Conservation (phyloP, 35 echinoderm and acorn worm genomes). For the Amphiura filiformis region DNA sequence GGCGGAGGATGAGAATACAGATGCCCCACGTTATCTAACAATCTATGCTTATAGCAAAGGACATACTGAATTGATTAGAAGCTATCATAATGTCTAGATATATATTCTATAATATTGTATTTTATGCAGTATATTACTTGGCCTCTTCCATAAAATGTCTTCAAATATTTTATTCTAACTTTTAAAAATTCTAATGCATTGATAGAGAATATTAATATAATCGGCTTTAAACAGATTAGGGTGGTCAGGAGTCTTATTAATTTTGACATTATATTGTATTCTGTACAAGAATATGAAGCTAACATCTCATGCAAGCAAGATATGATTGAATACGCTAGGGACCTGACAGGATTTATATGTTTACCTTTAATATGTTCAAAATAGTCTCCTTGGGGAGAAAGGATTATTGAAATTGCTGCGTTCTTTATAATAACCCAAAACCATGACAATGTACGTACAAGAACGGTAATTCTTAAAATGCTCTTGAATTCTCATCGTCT, state of each 20-base stretch:
- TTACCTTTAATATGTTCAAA: constrained; percentile 13
- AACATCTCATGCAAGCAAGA: background rate
- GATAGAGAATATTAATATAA: background rate
- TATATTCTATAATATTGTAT: too few relatives aligned
- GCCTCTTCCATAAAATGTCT: background rate
- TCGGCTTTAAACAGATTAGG: background rate
- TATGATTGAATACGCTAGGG: background rate
- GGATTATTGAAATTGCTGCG: constrained; percentile 10
- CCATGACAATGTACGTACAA: constrained; percentile 2
- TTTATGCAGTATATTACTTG: too few relatives aligned
- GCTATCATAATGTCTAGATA: too few relatives aligned
- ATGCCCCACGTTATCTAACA: too few relatives aligned
- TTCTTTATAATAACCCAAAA: background rate
- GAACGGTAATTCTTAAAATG: background rate
- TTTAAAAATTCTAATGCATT: background rate
- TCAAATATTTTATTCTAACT: background rate
- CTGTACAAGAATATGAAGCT: background rate
- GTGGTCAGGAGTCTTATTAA: background rate
- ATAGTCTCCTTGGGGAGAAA: background rate
- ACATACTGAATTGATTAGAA: too few relatives aligned
- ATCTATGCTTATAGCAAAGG: too few relatives aligned
- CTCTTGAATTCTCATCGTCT: background rate
- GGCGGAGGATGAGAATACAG: too few relatives aligned
- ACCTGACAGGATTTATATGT: background rate
- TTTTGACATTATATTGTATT: constrained; percentile 10